These are phyloP conservation scores for Eristalis pertinax DNA, from an alignment of 2,888 invertebrate species.

Conservation along the genomic window DNA sequence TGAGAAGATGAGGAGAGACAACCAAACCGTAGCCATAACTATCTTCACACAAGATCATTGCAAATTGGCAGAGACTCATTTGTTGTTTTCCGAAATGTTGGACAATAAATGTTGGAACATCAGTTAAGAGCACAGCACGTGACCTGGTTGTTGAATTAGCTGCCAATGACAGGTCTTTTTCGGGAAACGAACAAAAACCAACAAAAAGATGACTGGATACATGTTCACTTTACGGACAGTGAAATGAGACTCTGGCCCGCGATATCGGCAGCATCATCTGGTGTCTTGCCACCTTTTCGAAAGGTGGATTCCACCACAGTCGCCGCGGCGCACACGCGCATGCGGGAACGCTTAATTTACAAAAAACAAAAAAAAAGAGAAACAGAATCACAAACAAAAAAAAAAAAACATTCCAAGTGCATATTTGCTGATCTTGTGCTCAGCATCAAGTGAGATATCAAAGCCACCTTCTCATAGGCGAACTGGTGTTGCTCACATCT, in stretches of 20 bases:
- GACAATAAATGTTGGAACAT: conserved; percentile 71
- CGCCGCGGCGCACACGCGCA: background rate
- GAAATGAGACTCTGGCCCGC: conserved; percentile 14
- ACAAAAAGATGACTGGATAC: conserved; percentile 8
- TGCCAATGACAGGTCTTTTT: conserved; percentile 60
- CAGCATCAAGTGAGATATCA: background rate
- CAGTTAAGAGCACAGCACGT: conserved; percentile 67
- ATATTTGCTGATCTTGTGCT: background rate
- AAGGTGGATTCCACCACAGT: background rate
- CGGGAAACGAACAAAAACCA: conserved; percentile 1
- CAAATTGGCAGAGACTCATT: conserved; percentile 67
- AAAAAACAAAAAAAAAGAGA: too few species aligned
- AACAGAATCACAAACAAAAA: background rate
- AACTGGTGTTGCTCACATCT: background rate
- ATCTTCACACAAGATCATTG: conserved; percentile 64
- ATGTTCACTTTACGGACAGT: conserved; percentile 19
- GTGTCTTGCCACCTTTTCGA: conserved; percentile 58
- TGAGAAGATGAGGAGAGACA: background rate
- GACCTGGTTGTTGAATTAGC: conserved; percentile 57
- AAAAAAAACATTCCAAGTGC: background rate
- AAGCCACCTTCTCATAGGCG: background rate
- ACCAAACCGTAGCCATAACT: conserved; percentile 32
- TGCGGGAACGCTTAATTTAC: too few species aligned
- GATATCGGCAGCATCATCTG: conserved; percentile 43
- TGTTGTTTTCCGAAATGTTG: conserved; percentile 65